These are phyloP conservation scores for Casuarius casuarius DNA, from an alignment of 2,113 vertebrate genomes.

Conservation along the genomic window DNA sequence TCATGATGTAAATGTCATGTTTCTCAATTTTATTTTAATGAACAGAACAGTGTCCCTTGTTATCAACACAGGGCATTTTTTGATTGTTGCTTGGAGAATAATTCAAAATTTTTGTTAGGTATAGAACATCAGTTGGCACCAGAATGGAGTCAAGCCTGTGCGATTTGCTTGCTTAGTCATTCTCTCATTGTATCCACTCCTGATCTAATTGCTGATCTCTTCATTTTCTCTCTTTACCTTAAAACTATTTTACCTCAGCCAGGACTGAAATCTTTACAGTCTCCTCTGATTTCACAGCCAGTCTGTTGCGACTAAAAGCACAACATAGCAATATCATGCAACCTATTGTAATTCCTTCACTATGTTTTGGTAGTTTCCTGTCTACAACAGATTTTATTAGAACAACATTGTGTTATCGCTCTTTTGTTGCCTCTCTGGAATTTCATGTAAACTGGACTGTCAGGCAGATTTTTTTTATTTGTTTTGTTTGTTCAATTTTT, in stretches of 20 bases:
- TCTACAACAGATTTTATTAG: background rate
- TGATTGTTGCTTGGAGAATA: background rate
- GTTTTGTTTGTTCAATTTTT: background rate
- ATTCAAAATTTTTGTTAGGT: background rate
- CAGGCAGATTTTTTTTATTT: background rate
- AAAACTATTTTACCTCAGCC: background rate
- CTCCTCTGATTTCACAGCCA: background rate
- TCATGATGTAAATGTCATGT: accelerated
- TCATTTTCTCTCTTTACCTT: background rate
- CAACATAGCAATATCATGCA: background rate
- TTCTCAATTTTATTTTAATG: background rate
- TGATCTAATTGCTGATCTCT: background rate
- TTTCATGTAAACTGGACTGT: background rate
- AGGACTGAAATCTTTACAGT: background rate
- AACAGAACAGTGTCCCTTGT: background rate
- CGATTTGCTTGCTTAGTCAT: background rate
- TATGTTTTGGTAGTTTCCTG: background rate
- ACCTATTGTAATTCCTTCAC: background rate
- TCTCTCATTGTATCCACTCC: background rate
- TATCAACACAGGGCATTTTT: background rate
- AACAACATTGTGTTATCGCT: background rate
- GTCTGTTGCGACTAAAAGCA: background rate
- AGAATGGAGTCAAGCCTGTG: background rate
- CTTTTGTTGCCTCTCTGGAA: background rate
- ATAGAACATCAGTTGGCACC: background rate